phyloP scores from a whole-genome alignment of 2,113 vertebrate genomes.

The Hiodon alosoides region DNA sequence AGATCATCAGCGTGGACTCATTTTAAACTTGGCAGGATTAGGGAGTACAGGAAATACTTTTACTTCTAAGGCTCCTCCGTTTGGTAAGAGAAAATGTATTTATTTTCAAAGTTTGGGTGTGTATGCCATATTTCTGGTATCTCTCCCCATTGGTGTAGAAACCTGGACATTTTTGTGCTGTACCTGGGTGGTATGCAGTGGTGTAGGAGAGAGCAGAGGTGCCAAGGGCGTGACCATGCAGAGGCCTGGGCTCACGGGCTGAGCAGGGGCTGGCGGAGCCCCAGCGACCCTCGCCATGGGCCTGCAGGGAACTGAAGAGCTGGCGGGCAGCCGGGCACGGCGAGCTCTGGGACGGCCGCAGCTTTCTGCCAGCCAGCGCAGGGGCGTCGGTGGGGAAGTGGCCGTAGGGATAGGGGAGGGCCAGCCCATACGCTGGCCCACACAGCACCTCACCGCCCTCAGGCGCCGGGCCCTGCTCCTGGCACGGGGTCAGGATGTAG shows the following conservation, averaged over 20 bases:
- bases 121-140: neutral
- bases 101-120: neutral
- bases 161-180: conserved; percentile 25
- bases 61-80: neutral
- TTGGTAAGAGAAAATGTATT: too few species aligned
- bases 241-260: conserved; percentile 55
- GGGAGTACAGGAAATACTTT: neutral
- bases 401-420: conserved; percentile 72
- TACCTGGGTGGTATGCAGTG: conserved; percentile 69
- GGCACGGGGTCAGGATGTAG: conserved; percentile 46
- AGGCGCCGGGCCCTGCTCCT: conserved; percentile 64
- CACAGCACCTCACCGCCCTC: conserved; percentile 67
- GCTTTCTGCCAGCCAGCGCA: conserved; percentile 63
- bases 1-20: neutral
- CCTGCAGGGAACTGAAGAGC: conserved; percentile 69
- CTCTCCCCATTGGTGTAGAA: neutral
- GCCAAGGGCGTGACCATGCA: conserved; percentile 50
- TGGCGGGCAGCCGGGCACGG: conserved; percentile 68
- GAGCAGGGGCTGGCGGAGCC: conserved; percentile 63
- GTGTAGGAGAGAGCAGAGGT: conserved; percentile 52
- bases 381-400: conserved; percentile 65
- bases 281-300: conserved; percentile 71
- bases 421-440: conserved; percentile 61
- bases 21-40: neutral
- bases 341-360: conserved; percentile 51